phyloP scores from a whole-genome alignment of 1,140 invertebrate species.

The Halyomorpha halys region DNA sequence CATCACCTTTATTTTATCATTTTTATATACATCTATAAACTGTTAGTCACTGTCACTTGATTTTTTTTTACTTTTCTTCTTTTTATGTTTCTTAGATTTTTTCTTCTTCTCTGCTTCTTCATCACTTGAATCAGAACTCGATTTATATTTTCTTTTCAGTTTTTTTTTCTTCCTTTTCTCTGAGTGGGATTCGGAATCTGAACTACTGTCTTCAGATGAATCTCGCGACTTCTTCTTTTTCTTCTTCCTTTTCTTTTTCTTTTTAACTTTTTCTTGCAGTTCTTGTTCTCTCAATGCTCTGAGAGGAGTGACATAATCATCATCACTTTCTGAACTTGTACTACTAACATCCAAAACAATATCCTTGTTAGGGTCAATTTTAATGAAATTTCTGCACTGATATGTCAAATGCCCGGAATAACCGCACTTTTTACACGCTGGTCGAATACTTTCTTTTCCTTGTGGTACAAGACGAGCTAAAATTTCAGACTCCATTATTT shows the following conservation, averaged over 20 bases:
- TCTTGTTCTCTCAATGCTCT: constrained; percentile 68
- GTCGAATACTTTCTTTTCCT: constrained; percentile 55
- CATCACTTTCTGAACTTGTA: constrained; percentile 78
- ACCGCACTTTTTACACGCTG: constrained; percentile 87
- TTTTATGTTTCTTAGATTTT: constrained; percentile 17
- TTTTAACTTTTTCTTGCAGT: constrained; percentile 44
- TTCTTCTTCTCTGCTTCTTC: constrained; percentile 4
- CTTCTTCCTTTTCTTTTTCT: constrained; percentile 41
- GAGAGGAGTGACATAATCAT: constrained; percentile 66
- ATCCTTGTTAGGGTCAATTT: constrained; percentile 76
- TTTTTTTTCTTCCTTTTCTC: constrained; percentile 20
- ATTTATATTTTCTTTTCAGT: constrained; percentile 9
- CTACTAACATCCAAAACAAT: constrained; percentile 90
- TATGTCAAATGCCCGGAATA: constrained; percentile 92
- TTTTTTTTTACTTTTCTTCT: constrained; percentile 11
- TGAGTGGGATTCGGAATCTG: not conserved
- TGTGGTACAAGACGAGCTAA: constrained; percentile 29
- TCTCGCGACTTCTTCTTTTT: constrained; percentile 38
- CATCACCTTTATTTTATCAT: no score
- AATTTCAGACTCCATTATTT: constrained; percentile 30
- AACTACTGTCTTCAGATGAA: constrained; percentile 28
- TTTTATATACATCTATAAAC: no score
- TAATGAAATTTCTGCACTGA: constrained; percentile 92
- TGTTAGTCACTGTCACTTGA: not conserved
- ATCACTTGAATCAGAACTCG: not conserved